Percentiles rank a stretch among this genome's conserved stretches.
phyloP scores from a whole-genome alignment of 2,888 invertebrate genomes.

The Tetranychus truncatus region DNA sequence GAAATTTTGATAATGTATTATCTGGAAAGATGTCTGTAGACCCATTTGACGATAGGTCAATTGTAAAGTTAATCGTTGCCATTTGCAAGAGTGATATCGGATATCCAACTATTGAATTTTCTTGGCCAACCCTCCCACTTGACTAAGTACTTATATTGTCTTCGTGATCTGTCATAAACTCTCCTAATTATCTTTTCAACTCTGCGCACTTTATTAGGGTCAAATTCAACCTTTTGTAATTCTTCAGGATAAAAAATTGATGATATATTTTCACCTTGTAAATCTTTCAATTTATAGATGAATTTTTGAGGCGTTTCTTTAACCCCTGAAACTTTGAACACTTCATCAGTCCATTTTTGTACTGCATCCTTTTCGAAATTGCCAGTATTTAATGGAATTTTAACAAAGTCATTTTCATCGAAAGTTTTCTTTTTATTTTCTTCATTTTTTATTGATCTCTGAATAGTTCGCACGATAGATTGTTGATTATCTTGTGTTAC shows the following conservation, averaged over 20 bases:
- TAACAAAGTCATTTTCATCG: not conserved
- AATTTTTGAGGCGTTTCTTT: not conserved
- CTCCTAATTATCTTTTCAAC: not conserved
- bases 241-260: constrained; percentile 3
- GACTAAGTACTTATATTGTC: not conserved
- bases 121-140: not conserved
- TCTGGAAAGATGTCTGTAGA: not conserved
- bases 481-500: not conserved
- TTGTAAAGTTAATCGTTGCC: not conserved
- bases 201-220: not conserved
- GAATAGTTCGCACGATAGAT: not conserved
- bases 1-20: not conserved
- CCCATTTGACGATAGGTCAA: not conserved
- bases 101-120: not conserved
- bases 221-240: not conserved
- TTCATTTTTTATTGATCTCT: not conserved
- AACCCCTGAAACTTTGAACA: not conserved
- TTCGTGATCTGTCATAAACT: not conserved
- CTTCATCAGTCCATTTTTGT: not conserved
- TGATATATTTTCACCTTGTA: not conserved
- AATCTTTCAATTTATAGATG: not conserved
- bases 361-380: not conserved
- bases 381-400: not conserved
- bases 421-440: not conserved
- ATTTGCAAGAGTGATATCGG: not conserved